Evolutionary conservation across 2,113 vertebrate genomes (phyloP).

Genomic region (Grallaria varia): DNA sequence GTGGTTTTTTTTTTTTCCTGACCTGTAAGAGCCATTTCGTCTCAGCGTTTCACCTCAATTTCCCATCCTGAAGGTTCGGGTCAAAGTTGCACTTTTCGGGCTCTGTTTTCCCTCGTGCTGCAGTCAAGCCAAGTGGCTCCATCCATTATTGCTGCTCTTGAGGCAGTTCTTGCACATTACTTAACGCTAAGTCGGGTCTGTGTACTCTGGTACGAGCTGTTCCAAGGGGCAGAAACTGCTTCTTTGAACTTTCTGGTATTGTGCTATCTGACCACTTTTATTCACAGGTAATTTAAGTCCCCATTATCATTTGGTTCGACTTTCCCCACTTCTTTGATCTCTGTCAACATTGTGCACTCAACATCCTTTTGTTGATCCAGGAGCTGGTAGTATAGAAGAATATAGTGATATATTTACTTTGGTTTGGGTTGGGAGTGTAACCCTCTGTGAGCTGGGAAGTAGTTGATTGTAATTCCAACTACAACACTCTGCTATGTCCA

Average conservation of each 20-base stretch:
- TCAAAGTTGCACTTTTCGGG: neutral
- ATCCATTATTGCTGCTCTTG: neutral
- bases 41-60: neutral
- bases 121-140: neutral
- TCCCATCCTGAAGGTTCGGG: neutral
- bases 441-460: neutral
- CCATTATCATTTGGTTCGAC: conserved; percentile 44
- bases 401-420: conserved; percentile 29
- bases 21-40: neutral
- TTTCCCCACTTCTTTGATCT: conserved; percentile 61
- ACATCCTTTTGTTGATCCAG: conserved; percentile 43
- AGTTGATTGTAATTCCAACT: neutral
- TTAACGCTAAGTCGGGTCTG: neutral
- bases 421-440: neutral
- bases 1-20: neutral
- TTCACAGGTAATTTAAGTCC: conserved; percentile 49
- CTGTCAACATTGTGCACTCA: conserved; percentile 47
- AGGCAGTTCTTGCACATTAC: neutral
- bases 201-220: conserved; percentile 26
- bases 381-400: neutral
- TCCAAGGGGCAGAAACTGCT: conserved; percentile 36
- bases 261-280: conserved; percentile 48
- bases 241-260: conserved; percentile 27
- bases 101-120: neutral
- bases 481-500: neutral